Percentiles rank a stretch among this genome's conserved stretches.
phyloP scores from a whole-genome alignment of 2,113 vertebrate genomes.

The Megaceryle torquata region DNA sequence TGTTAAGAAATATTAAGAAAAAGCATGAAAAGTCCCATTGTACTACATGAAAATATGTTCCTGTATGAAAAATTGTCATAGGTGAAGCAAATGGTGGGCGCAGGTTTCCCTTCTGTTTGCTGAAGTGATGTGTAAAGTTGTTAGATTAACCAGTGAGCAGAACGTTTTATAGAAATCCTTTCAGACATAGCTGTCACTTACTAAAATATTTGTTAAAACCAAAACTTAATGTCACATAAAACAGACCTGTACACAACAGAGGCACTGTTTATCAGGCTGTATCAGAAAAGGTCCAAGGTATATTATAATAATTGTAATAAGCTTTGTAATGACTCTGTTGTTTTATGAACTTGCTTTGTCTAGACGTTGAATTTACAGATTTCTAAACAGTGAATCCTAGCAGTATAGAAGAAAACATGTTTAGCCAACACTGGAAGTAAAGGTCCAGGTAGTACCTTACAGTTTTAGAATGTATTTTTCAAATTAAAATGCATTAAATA shows the following conservation, averaged over 20 bases:
- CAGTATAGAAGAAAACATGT: background rate
- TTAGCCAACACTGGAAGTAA: background rate
- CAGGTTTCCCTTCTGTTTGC: background rate
- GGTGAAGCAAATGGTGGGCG: rapidly evolving
- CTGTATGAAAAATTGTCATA: background rate
- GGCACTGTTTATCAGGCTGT: background rate
- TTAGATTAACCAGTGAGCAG: background rate
- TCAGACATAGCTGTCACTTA: background rate
- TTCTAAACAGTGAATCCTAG: background rate
- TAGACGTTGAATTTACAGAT: background rate
- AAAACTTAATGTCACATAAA: background rate
- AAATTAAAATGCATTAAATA: background rate
- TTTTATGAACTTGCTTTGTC: background rate
- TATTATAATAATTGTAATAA: background rate
- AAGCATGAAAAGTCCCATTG: background rate
- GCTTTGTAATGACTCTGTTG: background rate
- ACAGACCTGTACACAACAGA: background rate
- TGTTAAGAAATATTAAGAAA: background rate
- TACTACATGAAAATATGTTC: background rate
- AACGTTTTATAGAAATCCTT: background rate
- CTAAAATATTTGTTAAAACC: background rate
- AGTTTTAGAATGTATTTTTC: background rate
- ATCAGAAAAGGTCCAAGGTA: background rate
- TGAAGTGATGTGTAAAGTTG: background rate
- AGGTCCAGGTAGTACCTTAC: background rate